phyloP scores from a whole-genome alignment of 2,888 invertebrate genomes.

The Syritta pipiens region DNA sequence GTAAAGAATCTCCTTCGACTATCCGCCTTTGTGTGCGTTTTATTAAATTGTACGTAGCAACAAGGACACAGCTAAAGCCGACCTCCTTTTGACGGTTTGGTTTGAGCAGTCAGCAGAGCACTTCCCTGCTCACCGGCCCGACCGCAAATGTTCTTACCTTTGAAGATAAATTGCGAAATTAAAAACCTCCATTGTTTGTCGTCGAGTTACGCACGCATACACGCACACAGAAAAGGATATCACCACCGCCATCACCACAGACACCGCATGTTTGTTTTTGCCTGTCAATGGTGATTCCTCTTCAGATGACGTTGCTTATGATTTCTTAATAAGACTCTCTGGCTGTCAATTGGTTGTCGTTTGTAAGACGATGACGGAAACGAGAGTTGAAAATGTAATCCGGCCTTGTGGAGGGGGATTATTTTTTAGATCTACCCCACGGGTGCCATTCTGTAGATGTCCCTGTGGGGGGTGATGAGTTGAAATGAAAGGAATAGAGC shows the following conservation, averaged over 20 bases:
- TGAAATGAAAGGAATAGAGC: too few relatives aligned
- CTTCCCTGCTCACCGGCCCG: neutral
- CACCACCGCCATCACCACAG: neutral
- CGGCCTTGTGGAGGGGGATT: too few relatives aligned
- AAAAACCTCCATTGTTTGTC: neutral
- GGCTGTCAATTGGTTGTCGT: neutral
- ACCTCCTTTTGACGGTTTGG: neutral
- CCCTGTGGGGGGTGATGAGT: too few relatives aligned
- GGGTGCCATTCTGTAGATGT: too few relatives aligned
- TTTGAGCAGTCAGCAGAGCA: neutral
- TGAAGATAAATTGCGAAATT: slow-evolving; percentile 9
- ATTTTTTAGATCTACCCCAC: too few relatives aligned
- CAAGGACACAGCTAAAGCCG: neutral
- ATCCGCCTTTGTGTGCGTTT: neutral
- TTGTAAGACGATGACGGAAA: neutral
- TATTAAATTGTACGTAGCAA: slow-evolving; percentile 14
- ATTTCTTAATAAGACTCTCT: neutral
- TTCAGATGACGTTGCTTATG: neutral
- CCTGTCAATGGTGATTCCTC: slow-evolving; percentile 1
- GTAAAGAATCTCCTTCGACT: neutral
- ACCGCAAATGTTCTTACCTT: slow-evolving; percentile 8
- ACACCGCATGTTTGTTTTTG: neutral
- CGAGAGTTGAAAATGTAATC: too few relatives aligned
- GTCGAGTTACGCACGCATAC: neutral
- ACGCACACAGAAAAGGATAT: neutral